Conservation (phyloP, 2,797 vertebrate genomes). For the Acrossocheilus fasciatus region DNA sequence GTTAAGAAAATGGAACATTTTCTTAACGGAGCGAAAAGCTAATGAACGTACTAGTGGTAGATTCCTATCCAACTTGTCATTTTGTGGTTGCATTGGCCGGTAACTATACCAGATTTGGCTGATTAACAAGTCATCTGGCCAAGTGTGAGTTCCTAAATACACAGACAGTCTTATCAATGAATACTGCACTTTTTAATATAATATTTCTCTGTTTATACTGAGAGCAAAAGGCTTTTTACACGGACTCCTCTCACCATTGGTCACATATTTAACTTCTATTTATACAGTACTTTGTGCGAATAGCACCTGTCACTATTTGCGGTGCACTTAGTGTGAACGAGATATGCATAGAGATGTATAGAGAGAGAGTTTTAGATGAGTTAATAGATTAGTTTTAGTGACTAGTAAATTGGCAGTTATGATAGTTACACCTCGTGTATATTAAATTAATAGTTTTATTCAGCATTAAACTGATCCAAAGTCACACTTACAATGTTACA, state of each 20-base stretch:
- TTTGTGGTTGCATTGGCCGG: not conserved
- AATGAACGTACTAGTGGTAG: not conserved
- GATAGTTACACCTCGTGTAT: not conserved
- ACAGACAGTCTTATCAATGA: not conserved
- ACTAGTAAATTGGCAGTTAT: not conserved
- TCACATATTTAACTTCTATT: not conserved
- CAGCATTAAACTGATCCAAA: not conserved
- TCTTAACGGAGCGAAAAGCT: conserved; percentile 15
- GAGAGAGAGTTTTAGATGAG: too few species aligned
- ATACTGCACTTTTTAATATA: not conserved
- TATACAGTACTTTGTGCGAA: too few species aligned
- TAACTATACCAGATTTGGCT: not conserved
- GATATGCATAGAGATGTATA: not conserved
- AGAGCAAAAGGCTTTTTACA: not conserved
- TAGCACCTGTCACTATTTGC: not conserved
- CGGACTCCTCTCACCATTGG: not conserved
- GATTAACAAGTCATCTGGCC: not conserved
- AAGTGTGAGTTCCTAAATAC: not conserved
- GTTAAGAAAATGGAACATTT: conserved; percentile 41
- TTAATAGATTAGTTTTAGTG: too few species aligned
- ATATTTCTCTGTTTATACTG: not conserved
- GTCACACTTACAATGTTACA: not conserved
- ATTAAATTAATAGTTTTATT: not conserved
- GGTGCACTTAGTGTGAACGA: not conserved
- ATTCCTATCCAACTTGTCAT: not conserved